A percentile compares a stretch with the other conserved stretches of the same genome.
Evolutionary conservation across 2,888 invertebrate genomes (phyloP).

Genomic region (Habroteleia sp.): DNA sequence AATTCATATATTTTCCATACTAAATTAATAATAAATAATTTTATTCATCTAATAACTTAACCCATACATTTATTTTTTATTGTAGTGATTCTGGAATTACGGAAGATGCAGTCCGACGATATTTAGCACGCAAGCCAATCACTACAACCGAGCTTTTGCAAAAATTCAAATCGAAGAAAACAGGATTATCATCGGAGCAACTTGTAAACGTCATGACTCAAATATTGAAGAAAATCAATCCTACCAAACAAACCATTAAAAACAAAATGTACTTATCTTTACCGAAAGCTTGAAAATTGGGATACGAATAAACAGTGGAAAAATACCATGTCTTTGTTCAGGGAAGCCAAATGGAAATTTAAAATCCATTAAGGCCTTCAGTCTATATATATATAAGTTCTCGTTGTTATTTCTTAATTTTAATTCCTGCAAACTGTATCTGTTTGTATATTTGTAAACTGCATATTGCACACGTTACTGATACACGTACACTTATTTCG

Average conservation of each 20-base stretch:
- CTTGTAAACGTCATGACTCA: constrained; percentile 96
- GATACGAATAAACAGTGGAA: neutral
- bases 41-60: no score
- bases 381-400: no score
- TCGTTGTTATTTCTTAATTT: no score
- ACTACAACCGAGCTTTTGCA: constrained; percentile 97
- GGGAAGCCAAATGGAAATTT: no score
- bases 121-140: constrained; percentile 98
- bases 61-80: constrained; percentile 66
- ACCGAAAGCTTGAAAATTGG: constrained; percentile 82
- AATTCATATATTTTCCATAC: no score
- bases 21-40: no score
- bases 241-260: constrained; percentile 94
- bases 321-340: no score
- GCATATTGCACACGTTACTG: neutral
- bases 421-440: no score
- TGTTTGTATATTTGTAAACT: constrained; percentile 2
- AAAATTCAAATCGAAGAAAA: constrained; percentile 97
- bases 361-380: no score
- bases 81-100: constrained; percentile 93
- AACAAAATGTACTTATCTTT: constrained; percentile 97
- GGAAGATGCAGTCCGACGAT: constrained; percentile 96
- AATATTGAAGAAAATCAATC: constrained; percentile 96
- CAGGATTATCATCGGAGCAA: constrained; percentile 93
- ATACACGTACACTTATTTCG: constrained; percentile 10